Conservation (phyloP, 2,797 vertebrate genomes). For the Tinamus major region DNA sequence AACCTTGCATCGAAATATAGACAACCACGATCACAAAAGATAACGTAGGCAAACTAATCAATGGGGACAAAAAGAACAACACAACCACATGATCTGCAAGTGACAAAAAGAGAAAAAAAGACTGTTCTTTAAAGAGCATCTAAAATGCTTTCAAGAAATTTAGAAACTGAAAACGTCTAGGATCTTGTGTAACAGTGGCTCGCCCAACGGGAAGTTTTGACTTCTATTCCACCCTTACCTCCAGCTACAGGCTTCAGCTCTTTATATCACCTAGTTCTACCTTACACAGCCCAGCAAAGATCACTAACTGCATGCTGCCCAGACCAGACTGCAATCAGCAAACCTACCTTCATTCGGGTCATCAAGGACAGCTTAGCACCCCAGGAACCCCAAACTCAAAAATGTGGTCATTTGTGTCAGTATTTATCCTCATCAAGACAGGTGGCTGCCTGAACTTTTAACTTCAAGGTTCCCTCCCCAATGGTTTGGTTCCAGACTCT, state of each 20-base stretch:
- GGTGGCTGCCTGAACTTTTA: neutral
- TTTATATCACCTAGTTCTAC: neutral
- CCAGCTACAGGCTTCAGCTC: accelerated
- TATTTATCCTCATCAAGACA: neutral
- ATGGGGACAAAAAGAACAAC: neutral
- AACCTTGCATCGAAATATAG: neutral
- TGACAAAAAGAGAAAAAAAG: neutral
- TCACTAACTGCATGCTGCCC: accelerated
- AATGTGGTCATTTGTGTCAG: neutral
- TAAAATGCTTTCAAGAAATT: neutral
- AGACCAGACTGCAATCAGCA: neutral
- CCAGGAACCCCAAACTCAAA: neutral
- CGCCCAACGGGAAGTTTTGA: neutral
- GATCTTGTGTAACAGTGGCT: neutral
- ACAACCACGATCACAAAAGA: neutral
- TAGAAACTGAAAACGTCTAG: neutral
- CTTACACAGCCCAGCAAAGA: neutral
- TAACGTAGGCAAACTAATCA: neutral
- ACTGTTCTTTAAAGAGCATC: accelerated
- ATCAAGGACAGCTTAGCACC: neutral
- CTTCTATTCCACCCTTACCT: neutral
- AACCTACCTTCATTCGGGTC: neutral
- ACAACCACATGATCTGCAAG: neutral
- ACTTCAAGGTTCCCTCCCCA: neutral
- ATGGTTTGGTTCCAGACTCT: neutral